Evolutionary conservation across 2,113 vertebrate species (phyloP), one percentile per base, ranked within the genome.

Genomic region (Argyrosomus japonicus): DNA sequence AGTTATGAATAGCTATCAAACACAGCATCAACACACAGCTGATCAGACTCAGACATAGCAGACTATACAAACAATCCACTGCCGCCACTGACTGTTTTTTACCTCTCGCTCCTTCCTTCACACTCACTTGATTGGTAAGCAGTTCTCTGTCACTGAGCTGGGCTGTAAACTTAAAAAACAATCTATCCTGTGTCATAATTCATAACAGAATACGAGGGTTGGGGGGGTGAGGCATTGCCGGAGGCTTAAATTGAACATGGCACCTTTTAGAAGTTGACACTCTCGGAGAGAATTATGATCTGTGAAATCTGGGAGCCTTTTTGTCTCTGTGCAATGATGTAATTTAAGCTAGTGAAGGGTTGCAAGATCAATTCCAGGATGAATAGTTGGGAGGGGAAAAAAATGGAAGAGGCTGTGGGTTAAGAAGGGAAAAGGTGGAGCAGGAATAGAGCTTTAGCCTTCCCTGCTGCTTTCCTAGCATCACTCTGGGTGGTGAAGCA

Each of bases 231-330:
- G 73, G 63, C 71, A 87, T 89, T 61, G 86, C 82, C 47, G 17
- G 48, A 54, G 83, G 85, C 92, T 87, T 90, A 90, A 93, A 94
- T 90, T 93, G 90, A 94, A 93, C 81, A 84, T 76, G 72, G 88
- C 87, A 90, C 79, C 84, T 91, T 91, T 93, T 87, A 70, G 79
- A 92, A 93, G 77, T 88, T 88, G 85, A 92, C 81, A 77, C 89
- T 56, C 70, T 89, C 67, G 72, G 62, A 75, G 88, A 93, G 92
- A 95, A 93, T 94, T 93, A 95, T 91, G 90, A 79, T 79, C 79
- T 78, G 68, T 84, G 83, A 87, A 90, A 91, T 87, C 83, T 51
- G 63, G 72, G 81, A 70, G 86, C 70, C 68, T 84, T 90, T 80
- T 84, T 90, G 82, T 92, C 91, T 87, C 75, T 17, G 54, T 32